phyloP scores from a whole-genome alignment of 2,888 invertebrate species.

The Sisyra terminalis region DNA sequence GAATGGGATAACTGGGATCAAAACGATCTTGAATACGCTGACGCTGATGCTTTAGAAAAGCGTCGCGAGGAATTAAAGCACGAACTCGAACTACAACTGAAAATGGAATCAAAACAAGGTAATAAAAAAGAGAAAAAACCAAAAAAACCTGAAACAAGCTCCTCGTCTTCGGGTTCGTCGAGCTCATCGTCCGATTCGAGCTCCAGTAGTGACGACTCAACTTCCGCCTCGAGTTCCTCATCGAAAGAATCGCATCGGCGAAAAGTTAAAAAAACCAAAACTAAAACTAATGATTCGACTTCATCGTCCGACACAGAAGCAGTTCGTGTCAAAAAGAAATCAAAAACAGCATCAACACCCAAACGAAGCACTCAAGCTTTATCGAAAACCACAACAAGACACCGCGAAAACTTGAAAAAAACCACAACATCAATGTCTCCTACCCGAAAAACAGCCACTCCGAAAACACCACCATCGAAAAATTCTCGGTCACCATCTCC shows the following conservation, averaged over 20 bases:
- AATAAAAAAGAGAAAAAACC: conserved; percentile 48
- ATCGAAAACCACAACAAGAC: conserved; percentile 33
- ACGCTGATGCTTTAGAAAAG: conserved; percentile 63
- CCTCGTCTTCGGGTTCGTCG: conserved; percentile 48
- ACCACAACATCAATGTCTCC: conserved; percentile 26
- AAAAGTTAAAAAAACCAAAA: conserved; percentile 22
- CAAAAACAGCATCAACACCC: conserved; percentile 11
- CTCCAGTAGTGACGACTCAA: conserved; percentile 47
- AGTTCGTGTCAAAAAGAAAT: conserved; percentile 31
- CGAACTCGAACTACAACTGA: conserved; percentile 61
- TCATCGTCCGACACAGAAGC: conserved; percentile 10
- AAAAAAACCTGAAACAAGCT: conserved; percentile 47
- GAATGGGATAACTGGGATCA: conserved; percentile 65
- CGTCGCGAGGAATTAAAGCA: conserved; percentile 57
- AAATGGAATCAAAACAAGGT: conserved; percentile 54
- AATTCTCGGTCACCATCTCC: conserved; percentile 23
- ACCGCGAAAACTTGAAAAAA: conserved; percentile 32
- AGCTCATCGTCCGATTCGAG: conserved; percentile 45
- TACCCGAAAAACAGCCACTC: conserved; percentile 10
- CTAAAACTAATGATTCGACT: conserved; percentile 15
- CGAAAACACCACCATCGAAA: conserved; percentile 15
- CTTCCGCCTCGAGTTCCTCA: conserved; percentile 41
- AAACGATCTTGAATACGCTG: conserved; percentile 63
- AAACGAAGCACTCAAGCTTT: conserved; percentile 32
- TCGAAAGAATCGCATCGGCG: conserved; percentile 25